phyloP scores from a whole-genome alignment of 2,888 invertebrate genomes.

The Phortica magna region DNA sequence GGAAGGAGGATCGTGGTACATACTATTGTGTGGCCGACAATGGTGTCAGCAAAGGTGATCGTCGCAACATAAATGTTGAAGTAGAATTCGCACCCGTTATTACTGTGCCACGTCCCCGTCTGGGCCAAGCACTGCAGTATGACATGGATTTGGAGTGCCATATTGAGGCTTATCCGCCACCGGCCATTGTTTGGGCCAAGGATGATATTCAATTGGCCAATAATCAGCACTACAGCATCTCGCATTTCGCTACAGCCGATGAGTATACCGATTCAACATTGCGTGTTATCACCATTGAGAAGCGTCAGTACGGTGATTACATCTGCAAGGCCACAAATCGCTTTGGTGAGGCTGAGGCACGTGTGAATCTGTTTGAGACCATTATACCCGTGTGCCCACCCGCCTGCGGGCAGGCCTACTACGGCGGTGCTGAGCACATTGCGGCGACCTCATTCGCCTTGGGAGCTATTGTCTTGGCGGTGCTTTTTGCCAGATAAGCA shows the following conservation, averaged over 20 bases:
- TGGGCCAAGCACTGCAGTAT: constrained; percentile 92
- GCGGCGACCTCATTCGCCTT: constrained; percentile 79
- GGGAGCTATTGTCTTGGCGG: constrained; percentile 78
- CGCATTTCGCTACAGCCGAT: constrained; percentile 94
- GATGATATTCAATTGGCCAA: constrained; percentile 89
- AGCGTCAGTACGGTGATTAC: constrained; percentile 91
- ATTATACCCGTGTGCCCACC: constrained; percentile 96
- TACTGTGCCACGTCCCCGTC: constrained; percentile 88
- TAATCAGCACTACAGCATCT: constrained; percentile 94
- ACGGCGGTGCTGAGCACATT: constrained; percentile 73
- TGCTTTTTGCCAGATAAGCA: constrained; percentile 77
- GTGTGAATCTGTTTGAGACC: constrained; percentile 91
- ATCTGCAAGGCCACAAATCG: constrained; percentile 93
- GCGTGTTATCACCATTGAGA: constrained; percentile 93
- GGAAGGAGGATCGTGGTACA: constrained; percentile 93
- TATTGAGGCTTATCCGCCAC: constrained; percentile 95
- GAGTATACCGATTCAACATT: constrained; percentile 95
- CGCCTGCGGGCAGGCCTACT: constrained; percentile 83
- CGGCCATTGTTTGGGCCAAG: constrained; percentile 94
- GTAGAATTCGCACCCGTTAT: constrained; percentile 94
- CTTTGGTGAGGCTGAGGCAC: constrained; percentile 88
- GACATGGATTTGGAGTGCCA: constrained; percentile 97
- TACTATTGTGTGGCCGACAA: constrained; percentile 96
- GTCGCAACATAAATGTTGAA: constrained; percentile 92
- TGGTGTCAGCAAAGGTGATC: constrained; percentile 90